Percentiles rank a stretch among this genome's conserved stretches.
Evolutionary conservation across 2,797 vertebrate genomes (phyloP).

Genomic region (Ceyx erithaca): DNA sequence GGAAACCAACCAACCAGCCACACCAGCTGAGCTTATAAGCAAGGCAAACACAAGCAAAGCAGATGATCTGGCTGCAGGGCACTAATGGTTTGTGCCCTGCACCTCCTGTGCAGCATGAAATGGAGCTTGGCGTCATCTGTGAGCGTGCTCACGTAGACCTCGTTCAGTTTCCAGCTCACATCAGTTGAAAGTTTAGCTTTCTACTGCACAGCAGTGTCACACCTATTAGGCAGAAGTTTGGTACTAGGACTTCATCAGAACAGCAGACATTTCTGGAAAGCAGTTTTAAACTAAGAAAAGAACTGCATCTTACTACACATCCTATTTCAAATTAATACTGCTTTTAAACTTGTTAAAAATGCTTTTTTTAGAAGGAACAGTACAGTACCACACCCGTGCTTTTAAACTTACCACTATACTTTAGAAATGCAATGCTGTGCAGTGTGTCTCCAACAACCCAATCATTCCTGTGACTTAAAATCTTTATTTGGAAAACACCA

Average conservation of each 20-base stretch:
- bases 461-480: background rate
- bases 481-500: background rate
- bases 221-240: background rate
- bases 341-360: background rate
- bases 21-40: background rate
- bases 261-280: background rate
- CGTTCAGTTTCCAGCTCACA: background rate
- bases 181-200: background rate
- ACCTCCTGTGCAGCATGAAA: rapidly evolving
- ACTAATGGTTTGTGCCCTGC: rapidly evolving
- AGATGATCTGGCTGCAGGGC: background rate
- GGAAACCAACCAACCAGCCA: background rate
- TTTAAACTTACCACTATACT: background rate
- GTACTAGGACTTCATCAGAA: background rate
- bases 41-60: background rate
- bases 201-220: background rate
- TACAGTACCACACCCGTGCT: background rate
- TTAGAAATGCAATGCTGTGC: background rate
- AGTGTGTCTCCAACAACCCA: background rate
- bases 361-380: background rate
- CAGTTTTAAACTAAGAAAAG: background rate
- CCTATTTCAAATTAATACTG: background rate
- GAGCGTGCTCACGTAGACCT: rapidly evolving
- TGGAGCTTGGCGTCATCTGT: background rate
- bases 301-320: background rate